phyloP scores from a whole-genome alignment of 2,797 vertebrate species.

The Sebastes itinus region DNA sequence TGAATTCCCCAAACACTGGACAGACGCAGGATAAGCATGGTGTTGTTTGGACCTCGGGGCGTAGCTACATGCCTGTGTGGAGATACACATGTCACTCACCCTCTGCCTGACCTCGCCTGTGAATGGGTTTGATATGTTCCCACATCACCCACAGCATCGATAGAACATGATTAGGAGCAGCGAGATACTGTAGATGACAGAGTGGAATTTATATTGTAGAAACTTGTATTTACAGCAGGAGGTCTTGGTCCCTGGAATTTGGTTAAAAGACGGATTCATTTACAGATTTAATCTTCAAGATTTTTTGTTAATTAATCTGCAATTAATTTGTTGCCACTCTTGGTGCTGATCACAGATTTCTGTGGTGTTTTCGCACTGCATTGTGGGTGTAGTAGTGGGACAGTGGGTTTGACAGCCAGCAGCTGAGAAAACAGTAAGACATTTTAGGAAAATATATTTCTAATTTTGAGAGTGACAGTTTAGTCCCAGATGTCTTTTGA shows the following conservation, averaged over 20 bases:
- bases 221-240: neutral
- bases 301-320: neutral
- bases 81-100: neutral
- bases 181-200: neutral
- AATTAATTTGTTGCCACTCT: neutral
- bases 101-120: neutral
- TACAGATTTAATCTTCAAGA: neutral
- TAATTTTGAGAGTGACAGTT: neutral
- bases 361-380: neutral
- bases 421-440: neutral
- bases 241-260: neutral
- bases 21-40: neutral
- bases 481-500: neutral
- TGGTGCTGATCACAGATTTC: neutral
- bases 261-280: neutral
- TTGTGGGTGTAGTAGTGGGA: neutral
- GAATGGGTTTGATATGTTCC: neutral
- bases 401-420: neutral
- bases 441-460: neutral
- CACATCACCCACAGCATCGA: neutral
- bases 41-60: neutral
- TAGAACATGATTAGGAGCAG: neutral
- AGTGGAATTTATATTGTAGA: neutral
- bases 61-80: neutral
- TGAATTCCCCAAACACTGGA: constrained; percentile 4